phyloP scores from a whole-genome alignment of 1,140 invertebrate genomes.

The Drosophila mauritiana region DNA sequence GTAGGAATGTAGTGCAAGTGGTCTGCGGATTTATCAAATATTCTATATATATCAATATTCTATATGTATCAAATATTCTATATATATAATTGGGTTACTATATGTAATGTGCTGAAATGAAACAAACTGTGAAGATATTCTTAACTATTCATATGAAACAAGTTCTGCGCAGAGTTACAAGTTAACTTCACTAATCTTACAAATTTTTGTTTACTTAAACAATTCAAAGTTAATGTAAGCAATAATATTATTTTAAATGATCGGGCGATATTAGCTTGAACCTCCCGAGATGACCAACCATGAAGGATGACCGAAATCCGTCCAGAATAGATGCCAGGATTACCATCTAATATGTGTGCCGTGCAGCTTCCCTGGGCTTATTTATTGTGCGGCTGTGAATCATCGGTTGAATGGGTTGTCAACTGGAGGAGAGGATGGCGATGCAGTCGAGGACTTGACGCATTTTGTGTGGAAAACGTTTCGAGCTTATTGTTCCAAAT shows the following conservation, averaged over 20 bases:
- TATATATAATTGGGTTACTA: not conserved
- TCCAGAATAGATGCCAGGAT: slow-evolving; percentile 12
- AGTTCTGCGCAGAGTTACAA: too few relatives aligned
- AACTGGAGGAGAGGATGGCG: not conserved
- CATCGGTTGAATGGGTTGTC: slow-evolving; percentile 35
- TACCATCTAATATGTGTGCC: slow-evolving; percentile 38
- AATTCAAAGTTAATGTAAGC: too few relatives aligned
- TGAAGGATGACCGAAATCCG: slow-evolving; percentile 13
- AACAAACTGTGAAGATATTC: too few relatives aligned
- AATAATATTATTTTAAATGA: too few relatives aligned
- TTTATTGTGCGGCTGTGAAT: slow-evolving; percentile 45
- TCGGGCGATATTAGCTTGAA: not conserved
- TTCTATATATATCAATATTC: not conserved
- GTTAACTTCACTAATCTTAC: too few relatives aligned
- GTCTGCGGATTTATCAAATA: not conserved
- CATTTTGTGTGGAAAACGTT: slow-evolving; percentile 33
- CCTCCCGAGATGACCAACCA: not conserved
- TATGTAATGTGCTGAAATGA: not conserved
- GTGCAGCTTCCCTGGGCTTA: slow-evolving; percentile 16
- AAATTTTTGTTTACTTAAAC: too few relatives aligned
- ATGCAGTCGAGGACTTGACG: slow-evolving; percentile 32
- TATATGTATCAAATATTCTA: too few relatives aligned
- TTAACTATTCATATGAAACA: too few relatives aligned
- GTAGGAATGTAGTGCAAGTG: not conserved
- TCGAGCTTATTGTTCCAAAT: slow-evolving; percentile 54